Base-by-base conservation (phyloP, 1,140 invertebrate genomes). In the Trichonephila clavata region DNA sequence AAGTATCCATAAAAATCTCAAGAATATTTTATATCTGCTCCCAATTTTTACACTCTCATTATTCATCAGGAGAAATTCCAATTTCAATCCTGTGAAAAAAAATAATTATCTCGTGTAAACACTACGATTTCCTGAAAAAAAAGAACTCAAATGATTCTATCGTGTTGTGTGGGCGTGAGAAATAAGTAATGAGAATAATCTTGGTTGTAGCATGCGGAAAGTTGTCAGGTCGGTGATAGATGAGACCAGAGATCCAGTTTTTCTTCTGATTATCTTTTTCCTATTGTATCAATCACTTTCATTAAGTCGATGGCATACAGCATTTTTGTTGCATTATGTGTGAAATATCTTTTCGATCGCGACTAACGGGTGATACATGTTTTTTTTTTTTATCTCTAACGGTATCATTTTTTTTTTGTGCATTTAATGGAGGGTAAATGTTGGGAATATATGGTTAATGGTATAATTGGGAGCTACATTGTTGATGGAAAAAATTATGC, bases 241-340 rank as follows among this genome's bases (percentile, higher is more conserved):
- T 89, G 87, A 89, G 27, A 50, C 39, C 14, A 50, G 21, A 14
- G 63, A 89, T 63, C n/a, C 27, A 86, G 13, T 39, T 77, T 89
- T 89, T 89, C 32, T 10, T 10, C 68, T 71, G 65, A 89, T 89
- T 71, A 57, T 89, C 87, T 89, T 32, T 50, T 89, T 50, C 50
- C 86, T 89, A 59, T 89, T 77, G 87, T 89, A 89, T 89, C 61
- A 89, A 89, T 89, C 63, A 89, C 87, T 57, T 65, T 57, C 87
- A 89, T 89, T 89, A 71, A 89, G 87, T 89, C 87, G 68, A 50
- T 71, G 87, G 18, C 87, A 77, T 77, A 20, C 20, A 77, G n/a
- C 63, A 50, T 89, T 89, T 89, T 89, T 68, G 32, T 18, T 14
- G 43, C 43, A 71, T 89, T 71, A 89, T 89, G 87, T 89, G 61